These are phyloP conservation scores for Drosophila pachea DNA, from an alignment of 1,140 invertebrate genomes.

Conservation along the genomic window DNA sequence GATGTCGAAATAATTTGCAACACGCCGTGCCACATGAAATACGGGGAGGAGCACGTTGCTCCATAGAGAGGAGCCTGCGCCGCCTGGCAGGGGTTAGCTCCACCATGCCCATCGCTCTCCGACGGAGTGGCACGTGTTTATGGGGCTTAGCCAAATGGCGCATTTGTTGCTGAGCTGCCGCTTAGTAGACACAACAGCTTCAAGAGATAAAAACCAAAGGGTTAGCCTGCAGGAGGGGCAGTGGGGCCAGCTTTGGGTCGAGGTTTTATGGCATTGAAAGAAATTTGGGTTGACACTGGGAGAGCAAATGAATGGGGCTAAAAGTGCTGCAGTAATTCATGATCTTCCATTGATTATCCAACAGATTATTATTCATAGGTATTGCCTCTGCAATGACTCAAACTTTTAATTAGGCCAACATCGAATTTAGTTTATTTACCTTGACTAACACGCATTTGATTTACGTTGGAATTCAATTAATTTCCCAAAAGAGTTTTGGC, in stretches of 20 bases:
- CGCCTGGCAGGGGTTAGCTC: background rate
- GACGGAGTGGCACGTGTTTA: slow-evolving; percentile 71
- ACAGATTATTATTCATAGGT: background rate
- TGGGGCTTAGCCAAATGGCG: slow-evolving; percentile 54
- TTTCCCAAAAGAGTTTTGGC: background rate
- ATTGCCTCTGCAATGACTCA: background rate
- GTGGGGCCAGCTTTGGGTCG: background rate
- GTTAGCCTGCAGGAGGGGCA: background rate
- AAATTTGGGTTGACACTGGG: slow-evolving; percentile 1
- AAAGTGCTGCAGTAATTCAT: background rate
- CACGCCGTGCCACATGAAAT: slow-evolving; percentile 66
- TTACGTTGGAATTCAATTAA: slow-evolving; percentile 11
- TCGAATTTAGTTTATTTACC: background rate
- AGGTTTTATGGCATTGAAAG: slow-evolving; percentile 17
- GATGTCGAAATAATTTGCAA: slow-evolving; percentile 78
- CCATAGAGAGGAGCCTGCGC: background rate
- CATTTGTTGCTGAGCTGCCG: slow-evolving; percentile 49
- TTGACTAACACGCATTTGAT: background rate
- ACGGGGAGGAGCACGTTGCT: slow-evolving; percentile 4
- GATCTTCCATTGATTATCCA: too few species aligned
- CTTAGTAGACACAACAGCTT: slow-evolving; percentile 29
- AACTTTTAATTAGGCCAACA: background rate
- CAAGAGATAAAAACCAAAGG: slow-evolving; percentile 3
- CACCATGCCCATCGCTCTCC: slow-evolving; percentile 5
- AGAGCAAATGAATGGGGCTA: background rate